A percentile compares a stretch with the other conserved stretches of the same genome.
These are phyloP conservation scores for Troides oblongomaculatus DNA, from an alignment of 2,888 invertebrate genomes.

Conservation along the genomic window DNA sequence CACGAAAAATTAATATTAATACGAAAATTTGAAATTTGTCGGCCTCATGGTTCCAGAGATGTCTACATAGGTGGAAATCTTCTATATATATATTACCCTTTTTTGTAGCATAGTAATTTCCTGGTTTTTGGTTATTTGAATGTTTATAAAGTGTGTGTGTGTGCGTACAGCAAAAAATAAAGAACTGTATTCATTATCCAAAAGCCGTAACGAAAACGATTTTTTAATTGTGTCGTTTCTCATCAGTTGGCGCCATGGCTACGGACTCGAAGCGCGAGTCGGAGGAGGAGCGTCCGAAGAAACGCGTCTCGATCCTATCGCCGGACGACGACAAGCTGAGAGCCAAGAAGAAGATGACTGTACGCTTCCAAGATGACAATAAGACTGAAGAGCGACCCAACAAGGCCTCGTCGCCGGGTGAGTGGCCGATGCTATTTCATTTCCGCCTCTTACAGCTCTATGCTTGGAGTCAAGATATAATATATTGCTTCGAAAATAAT, in stretches of 20 bases:
- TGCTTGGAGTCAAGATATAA: neutral
- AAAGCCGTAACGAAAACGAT: neutral
- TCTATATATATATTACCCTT: too few relatives aligned
- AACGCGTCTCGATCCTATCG: slow-evolving; percentile 66
- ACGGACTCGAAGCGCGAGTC: slow-evolving; percentile 54
- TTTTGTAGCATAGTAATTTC: too few relatives aligned
- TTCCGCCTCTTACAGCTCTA: neutral
- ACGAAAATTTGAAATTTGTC: too few relatives aligned
- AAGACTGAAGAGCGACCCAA: slow-evolving; percentile 62
- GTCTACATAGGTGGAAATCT: too few relatives aligned
- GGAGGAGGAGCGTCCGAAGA: slow-evolving; percentile 70
- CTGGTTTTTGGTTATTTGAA: neutral
- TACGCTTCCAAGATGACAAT: slow-evolving; percentile 70
- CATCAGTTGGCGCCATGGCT: slow-evolving; percentile 39
- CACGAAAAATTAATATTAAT: too few relatives aligned
- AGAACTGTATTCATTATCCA: neutral
- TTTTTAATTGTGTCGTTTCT: slow-evolving; percentile 1
- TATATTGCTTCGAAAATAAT: neutral
- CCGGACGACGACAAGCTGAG: slow-evolving; percentile 69
- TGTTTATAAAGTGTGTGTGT: neutral
- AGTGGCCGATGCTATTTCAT: slow-evolving; percentile 37
- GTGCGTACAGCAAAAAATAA: neutral
- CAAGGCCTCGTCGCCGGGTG: slow-evolving; percentile 68
- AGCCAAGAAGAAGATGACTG: slow-evolving; percentile 73
- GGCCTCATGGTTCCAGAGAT: too few relatives aligned